These are phyloP conservation scores for Pecten maximus DNA, from an alignment of 2,888 invertebrate genomes.

Conservation along the genomic window DNA sequence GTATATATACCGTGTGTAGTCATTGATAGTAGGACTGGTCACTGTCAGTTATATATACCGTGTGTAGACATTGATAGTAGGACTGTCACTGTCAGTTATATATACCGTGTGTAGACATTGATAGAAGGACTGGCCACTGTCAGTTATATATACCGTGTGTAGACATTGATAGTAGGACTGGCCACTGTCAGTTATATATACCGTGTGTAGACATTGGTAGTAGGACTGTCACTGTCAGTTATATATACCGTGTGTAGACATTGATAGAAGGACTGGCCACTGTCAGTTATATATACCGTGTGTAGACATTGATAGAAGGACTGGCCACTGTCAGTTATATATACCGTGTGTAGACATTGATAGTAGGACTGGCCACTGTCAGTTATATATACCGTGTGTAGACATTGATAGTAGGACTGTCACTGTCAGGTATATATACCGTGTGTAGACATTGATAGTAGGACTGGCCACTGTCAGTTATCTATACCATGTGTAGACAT, in stretches of 20 bases:
- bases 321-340: neutral
- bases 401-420: neutral
- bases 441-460: neutral
- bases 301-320: neutral
- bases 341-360: neutral
- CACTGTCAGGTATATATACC: neutral
- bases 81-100: neutral
- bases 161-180: neutral
- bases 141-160: neutral
- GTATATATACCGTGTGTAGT: too few species aligned
- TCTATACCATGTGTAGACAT: neutral
- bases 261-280: neutral
- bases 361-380: neutral
- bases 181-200: neutral
- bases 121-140: neutral
- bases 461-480: neutral
- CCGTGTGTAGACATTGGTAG: neutral
- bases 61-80: neutral
- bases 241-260: neutral
- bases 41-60: neutral
- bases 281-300: neutral
- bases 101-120: too few species aligned
- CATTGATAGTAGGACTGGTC: neutral
- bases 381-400: neutral
- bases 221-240: neutral